Percentiles rank a stretch among this genome's conserved stretches.
phyloP scores from a whole-genome alignment of 2,113 vertebrate genomes.

The Cebidichthys violaceus region DNA sequence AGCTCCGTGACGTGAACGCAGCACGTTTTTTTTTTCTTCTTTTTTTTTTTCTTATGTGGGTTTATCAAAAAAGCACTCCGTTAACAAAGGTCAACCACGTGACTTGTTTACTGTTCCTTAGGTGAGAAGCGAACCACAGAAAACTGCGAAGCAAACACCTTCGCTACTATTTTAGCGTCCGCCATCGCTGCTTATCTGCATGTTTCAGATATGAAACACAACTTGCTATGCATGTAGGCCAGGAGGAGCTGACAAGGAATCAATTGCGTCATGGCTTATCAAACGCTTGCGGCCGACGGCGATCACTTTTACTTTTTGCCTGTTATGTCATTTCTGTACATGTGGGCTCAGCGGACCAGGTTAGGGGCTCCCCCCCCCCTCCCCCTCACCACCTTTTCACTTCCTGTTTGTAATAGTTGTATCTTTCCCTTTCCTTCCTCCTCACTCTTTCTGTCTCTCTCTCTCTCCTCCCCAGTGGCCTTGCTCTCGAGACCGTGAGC shows the following conservation, averaged over 20 bases:
- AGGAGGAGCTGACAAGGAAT: conserved; percentile 73
- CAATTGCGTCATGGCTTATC: conserved; percentile 77
- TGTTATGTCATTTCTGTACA: conserved; percentile 76
- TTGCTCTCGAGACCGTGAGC: conserved; percentile 54
- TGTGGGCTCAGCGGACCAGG: conserved; percentile 72
- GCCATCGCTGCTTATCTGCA: conserved; percentile 26
- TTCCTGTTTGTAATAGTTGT: conserved; percentile 85
- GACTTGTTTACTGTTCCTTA: conserved; percentile 5
- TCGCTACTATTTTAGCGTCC: not conserved
- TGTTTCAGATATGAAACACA: conserved; percentile 36
- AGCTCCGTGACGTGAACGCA: not conserved
- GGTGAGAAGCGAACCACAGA: conserved; percentile 25
- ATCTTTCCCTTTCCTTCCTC: conserved; percentile 69
- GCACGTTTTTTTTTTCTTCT: not conserved
- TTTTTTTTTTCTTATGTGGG: conserved; percentile 2
- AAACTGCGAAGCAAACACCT: conserved; percentile 9
- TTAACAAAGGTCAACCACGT: conserved; percentile 31
- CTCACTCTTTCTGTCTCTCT: conserved; percentile 44
- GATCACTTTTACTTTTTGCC: conserved; percentile 77
- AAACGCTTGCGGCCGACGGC: conserved; percentile 68
- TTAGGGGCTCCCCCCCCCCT: conserved; percentile 83
- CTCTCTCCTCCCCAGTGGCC: conserved; percentile 42
- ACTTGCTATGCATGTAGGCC: conserved; percentile 73
- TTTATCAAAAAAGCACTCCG: not conserved
- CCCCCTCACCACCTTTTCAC: conserved; percentile 82